Percentiles rank a stretch among this genome's conserved stretches.
Conservation (phyloP, 2,888 invertebrate genomes). For the Ecdyonurus torrentis region DNA sequence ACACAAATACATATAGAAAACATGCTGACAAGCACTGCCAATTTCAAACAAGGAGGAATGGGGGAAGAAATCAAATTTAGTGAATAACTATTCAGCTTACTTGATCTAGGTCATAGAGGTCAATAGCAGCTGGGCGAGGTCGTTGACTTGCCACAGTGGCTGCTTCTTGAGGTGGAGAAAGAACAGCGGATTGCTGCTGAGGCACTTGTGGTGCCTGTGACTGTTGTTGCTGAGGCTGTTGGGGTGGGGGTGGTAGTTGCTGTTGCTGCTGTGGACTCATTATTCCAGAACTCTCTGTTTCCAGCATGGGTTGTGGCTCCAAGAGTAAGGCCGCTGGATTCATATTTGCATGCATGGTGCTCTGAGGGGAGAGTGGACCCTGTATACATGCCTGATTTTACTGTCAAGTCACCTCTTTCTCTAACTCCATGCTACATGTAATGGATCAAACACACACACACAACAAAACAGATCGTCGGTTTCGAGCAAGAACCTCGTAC, state of each 20-base stretch:
- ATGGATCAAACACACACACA: too few relatives aligned
- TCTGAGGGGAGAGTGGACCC: slow-evolving; percentile 28
- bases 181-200: background rate
- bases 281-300: background rate
- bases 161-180: background rate
- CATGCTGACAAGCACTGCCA: background rate
- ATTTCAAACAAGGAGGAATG: background rate
- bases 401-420: too few relatives aligned
- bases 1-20: too few relatives aligned
- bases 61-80: background rate
- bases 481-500: too few relatives aligned
- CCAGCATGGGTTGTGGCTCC: background rate
- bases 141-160: slow-evolving; percentile 4
- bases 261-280: background rate
- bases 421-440: too few relatives aligned
- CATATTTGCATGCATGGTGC: slow-evolving; percentile 21
- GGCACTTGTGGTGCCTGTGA: background rate
- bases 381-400: too few relatives aligned
- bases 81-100: slow-evolving; percentile 12
- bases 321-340: background rate
- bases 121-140: slow-evolving; percentile 20
- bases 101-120: slow-evolving; percentile 23
- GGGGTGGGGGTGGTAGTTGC: background rate
- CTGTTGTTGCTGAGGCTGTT: background rate
- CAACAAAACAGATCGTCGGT: too few relatives aligned